Base-by-base conservation (phyloP, 2,888 invertebrate genomes). In the Empis livida region DNA sequence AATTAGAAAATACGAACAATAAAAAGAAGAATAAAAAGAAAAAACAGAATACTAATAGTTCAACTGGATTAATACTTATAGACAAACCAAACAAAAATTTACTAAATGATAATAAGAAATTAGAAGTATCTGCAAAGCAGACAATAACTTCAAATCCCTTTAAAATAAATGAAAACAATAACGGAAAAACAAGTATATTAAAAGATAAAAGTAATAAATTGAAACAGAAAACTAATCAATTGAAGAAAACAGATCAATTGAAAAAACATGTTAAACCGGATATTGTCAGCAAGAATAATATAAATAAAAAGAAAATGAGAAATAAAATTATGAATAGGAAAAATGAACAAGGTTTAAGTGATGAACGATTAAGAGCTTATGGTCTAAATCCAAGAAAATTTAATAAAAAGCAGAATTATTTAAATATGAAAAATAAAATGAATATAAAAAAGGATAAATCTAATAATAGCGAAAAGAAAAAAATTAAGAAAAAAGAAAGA, bases 351-450 rank as follows among this genome's bases (percentile, higher is more conserved):
- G 45, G 47, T 46, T 55, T 63, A 23, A 80, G 87, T 3, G 87
- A 91, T 65, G 84, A 86, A 54, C 77, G 96, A 54, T 73, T 97
- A 10, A 79, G 82, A 60, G 93, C 93, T 0, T 97, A 89, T 64
- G 95, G 94, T 46, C 78, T 94, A 37, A 93, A 92, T 72, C 92
- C 92, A 1, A 89, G 85, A 60, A 91, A 89, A 63, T 89, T 64
- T 47, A 60, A 64, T 50, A 68, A 68, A 45, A 61, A 57, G 35
- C 59, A 65, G 44, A 66, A 64, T 48, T 66, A 61, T 46, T 58
- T 60, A 14, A 55, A 53, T 15, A 55, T 35, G 13, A 23, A 43
- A 38, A 49, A 43, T 14, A 40, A 46, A 32, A 44, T 15, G 13
- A 14, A 16, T 16, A 14, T 9, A 27, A 38, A 27, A 15, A 44